Evolutionary conservation across 1,140 invertebrate genomes (phyloP).

Genomic region (Drosophila eugracilis): DNA sequence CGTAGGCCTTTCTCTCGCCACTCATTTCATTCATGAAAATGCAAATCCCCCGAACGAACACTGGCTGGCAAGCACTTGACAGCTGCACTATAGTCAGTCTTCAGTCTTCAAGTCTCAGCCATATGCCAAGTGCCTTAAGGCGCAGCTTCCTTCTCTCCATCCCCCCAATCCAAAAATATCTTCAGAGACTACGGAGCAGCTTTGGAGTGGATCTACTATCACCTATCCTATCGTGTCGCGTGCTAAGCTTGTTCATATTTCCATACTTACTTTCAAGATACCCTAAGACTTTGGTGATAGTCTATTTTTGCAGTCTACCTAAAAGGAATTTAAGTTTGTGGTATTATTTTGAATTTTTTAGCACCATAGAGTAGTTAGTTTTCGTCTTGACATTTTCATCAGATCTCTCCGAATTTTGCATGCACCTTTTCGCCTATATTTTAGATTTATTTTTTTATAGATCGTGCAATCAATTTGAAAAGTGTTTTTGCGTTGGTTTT

Average conservation of each 20-base stretch:
- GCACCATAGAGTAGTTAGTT: slow-evolving; percentile 1
- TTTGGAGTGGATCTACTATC: slow-evolving; percentile 68
- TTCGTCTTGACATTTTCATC: background rate
- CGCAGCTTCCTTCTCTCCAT: slow-evolving; percentile 41
- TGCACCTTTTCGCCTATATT: slow-evolving; percentile 44
- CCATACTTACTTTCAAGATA: slow-evolving; percentile 47
- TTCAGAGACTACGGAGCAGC: slow-evolving; percentile 7
- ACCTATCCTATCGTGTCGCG: slow-evolving; percentile 63
- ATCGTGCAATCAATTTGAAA: slow-evolving; percentile 81
- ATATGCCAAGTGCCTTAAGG: slow-evolving; percentile 72
- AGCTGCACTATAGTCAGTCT: slow-evolving; percentile 48
- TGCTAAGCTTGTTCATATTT: slow-evolving; percentile 72
- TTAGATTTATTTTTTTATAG: slow-evolving; percentile 45
- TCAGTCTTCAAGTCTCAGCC: slow-evolving; percentile 35
- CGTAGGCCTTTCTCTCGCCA: slow-evolving; percentile 60
- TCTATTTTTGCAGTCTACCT: too few species aligned
- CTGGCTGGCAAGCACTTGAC: slow-evolving; percentile 63
- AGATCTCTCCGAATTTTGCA: slow-evolving; percentile 20
- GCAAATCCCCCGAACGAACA: slow-evolving; percentile 58
- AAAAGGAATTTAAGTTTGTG: too few species aligned
- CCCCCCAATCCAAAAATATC: background rate
- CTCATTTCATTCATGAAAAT: slow-evolving; percentile 75
- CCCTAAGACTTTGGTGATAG: background rate
- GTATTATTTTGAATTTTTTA: background rate
- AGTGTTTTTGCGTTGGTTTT: slow-evolving; percentile 79